Evolutionary conservation across 2,113 vertebrate genomes (phyloP).

Genomic region (Recurvirostra avosetta): DNA sequence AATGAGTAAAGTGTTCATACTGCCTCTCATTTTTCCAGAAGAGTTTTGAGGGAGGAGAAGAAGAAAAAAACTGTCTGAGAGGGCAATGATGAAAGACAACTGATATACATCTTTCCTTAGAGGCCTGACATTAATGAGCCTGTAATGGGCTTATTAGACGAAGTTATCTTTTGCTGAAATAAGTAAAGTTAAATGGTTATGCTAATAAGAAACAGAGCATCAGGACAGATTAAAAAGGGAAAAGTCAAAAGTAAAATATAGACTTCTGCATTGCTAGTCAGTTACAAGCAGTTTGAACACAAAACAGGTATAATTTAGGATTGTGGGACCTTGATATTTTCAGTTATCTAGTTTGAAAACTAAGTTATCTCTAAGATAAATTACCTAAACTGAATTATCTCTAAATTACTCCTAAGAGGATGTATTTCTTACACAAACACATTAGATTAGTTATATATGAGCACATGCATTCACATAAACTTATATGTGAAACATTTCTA

Average conservation of each 20-base stretch:
- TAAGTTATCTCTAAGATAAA: background rate
- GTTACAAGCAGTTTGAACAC: background rate
- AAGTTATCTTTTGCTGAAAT: slow-evolving; percentile 14
- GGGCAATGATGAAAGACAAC: background rate
- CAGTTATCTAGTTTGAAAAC: background rate
- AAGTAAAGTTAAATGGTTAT: background rate
- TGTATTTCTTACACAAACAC: background rate
- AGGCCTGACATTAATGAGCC: background rate
- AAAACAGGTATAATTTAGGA: background rate
- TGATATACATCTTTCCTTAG: background rate
- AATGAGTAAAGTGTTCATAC: background rate
- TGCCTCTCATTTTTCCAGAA: background rate
- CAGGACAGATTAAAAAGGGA: background rate
- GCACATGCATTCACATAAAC: background rate
- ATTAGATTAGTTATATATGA: background rate
- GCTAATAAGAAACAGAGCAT: background rate
- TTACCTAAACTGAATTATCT: background rate
- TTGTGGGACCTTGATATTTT: background rate
- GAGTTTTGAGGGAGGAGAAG: background rate
- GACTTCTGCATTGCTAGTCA: background rate
- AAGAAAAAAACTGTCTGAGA: background rate
- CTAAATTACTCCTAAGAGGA: background rate
- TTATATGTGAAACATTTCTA: background rate
- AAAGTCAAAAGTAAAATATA: background rate
- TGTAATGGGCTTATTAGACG: background rate